Evolutionary conservation across 2,888 invertebrate genomes (phyloP), one percentile per base, ranked within the genome.

Genomic region (Selenia dentaria): DNA sequence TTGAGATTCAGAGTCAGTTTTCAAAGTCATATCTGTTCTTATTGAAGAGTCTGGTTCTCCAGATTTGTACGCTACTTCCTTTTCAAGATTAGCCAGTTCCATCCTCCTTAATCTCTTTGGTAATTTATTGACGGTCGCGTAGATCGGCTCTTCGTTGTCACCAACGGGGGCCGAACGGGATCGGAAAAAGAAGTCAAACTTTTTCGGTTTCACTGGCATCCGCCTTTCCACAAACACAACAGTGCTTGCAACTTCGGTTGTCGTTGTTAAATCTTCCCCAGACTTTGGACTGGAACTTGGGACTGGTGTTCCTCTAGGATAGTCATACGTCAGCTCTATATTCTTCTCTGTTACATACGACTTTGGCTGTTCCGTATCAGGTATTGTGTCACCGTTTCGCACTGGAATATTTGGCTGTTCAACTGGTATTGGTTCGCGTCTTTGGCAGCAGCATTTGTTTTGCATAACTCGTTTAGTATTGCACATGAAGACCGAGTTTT

Each of bases 141-240:
- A 91, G 45, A 91, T 89, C 1, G 91, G 91, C 56, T 91, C 91
- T 48, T 90, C 91, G 47, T 79, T 76, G 25, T 90, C 85, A 5
- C 91, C 91, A 0, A 90, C 91, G 0, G 91, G 91, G 2, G 91
- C 91, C n/a, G 91, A 91, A 40, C 91, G 67, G 24, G 91, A 89
- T 66, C 92, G 67, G 60, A 85, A 89, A 63, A 91, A 89, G 63
- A 91, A 87, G 41, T 89, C 87, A 49, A 88, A 87, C 57, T 83
- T 91, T 62, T 83, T 90, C 11, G 85, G 86, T 55, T 85, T 85
- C 1, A 82, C 78, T 20, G 89, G 89, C 64, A 91, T 85, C 51
- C 85, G 74, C 70, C 87, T 77, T 70, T 91, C 91, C 5, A 91
- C 87, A 58, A 91, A 88, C 55, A 91, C 86, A 13, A 91, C 87